Percentiles rank a stretch among this genome's conserved stretches.
Evolutionary conservation across 2,888 invertebrate species (phyloP).

Genomic region (Oxyscelio sp.): DNA sequence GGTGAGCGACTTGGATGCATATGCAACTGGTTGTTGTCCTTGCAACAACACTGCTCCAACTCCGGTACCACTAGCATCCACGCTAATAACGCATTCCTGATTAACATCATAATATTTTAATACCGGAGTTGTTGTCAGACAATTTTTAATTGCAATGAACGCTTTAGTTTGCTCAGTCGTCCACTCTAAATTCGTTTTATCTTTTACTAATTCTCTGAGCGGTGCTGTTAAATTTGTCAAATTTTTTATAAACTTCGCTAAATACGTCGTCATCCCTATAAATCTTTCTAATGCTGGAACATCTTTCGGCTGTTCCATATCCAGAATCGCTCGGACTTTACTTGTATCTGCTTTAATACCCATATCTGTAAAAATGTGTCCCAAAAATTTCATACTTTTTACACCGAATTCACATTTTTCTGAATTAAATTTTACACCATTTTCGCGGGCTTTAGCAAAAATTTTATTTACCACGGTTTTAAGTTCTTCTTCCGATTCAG

Average conservation of each 20-base stretch:
- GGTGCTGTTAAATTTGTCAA: slow-evolving; percentile 66
- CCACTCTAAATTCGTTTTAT: slow-evolving; percentile 72
- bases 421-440: slow-evolving; percentile 64
- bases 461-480: slow-evolving; percentile 31
- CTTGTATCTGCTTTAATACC: too few species aligned
- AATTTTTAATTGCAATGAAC: slow-evolving; percentile 65
- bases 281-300: slow-evolving; percentile 77
- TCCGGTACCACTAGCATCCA: slow-evolving; percentile 75
- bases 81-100: slow-evolving; percentile 59
- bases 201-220: slow-evolving; percentile 75
- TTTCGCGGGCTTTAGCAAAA: slow-evolving; percentile 56
- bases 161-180: slow-evolving; percentile 47
- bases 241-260: slow-evolving; percentile 80
- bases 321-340: too few species aligned
- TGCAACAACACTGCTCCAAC: slow-evolving; percentile 73
- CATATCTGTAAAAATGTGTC: slow-evolving; percentile 73
- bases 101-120: slow-evolving; percentile 72
- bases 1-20: slow-evolving; percentile 74
- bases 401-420: slow-evolving; percentile 75
- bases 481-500: too few species aligned
- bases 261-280: slow-evolving; percentile 79
- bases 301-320: too few species aligned
- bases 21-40: slow-evolving; percentile 69
- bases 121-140: slow-evolving; percentile 60
- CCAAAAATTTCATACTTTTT: slow-evolving; percentile 77